phyloP scores from a whole-genome alignment of 2,888 invertebrate species.

The Spisula solida region DNA sequence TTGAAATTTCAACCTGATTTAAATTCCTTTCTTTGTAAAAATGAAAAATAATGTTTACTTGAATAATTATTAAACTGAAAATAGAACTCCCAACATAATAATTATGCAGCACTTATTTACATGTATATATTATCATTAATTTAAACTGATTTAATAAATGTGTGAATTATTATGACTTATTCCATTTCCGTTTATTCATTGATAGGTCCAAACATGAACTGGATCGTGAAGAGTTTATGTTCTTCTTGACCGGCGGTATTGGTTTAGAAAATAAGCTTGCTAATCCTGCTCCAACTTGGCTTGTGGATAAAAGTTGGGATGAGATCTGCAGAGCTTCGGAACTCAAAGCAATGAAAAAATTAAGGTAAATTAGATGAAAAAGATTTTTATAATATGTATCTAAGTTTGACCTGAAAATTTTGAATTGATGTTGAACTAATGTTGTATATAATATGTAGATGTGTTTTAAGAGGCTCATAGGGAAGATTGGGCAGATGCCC shows the following conservation, averaged over 20 bases:
- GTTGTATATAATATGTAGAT: too few species aligned
- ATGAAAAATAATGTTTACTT: too few species aligned
- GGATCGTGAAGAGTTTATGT: constrained; percentile 88
- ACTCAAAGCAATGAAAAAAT: constrained; percentile 91
- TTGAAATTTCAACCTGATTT: too few species aligned
- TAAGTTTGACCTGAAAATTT: neutral
- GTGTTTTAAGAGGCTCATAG: too few species aligned
- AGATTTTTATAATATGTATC: neutral
- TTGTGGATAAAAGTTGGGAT: constrained; percentile 93
- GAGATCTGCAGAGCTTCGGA: constrained; percentile 92
- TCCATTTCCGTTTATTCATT: neutral
- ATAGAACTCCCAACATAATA: too few species aligned
- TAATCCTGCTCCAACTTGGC: constrained; percentile 92
- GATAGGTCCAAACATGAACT: constrained; percentile 85
- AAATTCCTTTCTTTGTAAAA: too few species aligned
- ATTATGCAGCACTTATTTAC: too few species aligned
- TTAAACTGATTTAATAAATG: too few species aligned
- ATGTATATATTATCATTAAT: too few species aligned
- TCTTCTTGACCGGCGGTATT: constrained; percentile 89
- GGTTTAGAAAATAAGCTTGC: constrained; percentile 91
- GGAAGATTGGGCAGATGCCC: too few species aligned
- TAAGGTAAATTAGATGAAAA: constrained; percentile 88
- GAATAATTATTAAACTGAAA: too few species aligned
- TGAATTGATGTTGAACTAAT: too few species aligned
- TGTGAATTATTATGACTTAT: neutral